phyloP scores from a whole-genome alignment of 2,888 invertebrate species.

The Bombylius discolor region DNA sequence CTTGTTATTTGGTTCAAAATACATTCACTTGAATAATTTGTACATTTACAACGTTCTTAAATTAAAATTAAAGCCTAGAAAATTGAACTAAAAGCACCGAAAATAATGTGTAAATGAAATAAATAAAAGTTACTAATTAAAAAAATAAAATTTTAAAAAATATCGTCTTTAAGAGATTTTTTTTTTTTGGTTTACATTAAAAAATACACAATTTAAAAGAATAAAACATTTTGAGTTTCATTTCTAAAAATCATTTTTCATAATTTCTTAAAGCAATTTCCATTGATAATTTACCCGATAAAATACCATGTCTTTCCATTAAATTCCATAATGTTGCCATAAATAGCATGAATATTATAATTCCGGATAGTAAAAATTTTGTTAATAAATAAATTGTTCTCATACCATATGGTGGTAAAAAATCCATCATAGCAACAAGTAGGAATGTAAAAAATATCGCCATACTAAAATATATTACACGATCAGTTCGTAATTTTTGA shows the following conservation, averaged over 20 bases:
- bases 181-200: no score
- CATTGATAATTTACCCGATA: conserved; percentile 60
- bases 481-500: conserved; percentile 28
- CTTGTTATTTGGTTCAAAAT: no score
- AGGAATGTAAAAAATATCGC: conserved; percentile 25
- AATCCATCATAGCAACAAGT: conserved; percentile 27
- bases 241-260: conserved; percentile 15
- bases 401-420: conserved; percentile 27
- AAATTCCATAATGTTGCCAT: conserved; percentile 75
- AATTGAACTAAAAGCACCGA: no score
- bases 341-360: conserved; percentile 54
- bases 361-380: conserved; percentile 48
- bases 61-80: no score
- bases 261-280: conserved; percentile 38
- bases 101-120: no score
- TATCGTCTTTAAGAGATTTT: no score
- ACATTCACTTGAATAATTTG: no score
- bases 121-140: no score
- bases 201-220: no score
- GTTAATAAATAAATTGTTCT: conserved; percentile 40
- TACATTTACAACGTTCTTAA: no score
- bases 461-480: conserved; percentile 28
- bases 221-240: no score
- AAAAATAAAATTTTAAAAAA: no score
- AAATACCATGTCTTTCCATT: conserved; percentile 64